A percentile compares a stretch with the other conserved stretches of the same genome.
Conservation (phyloP, 2,113 vertebrate species). For the Rhinoderma darwinii region DNA sequence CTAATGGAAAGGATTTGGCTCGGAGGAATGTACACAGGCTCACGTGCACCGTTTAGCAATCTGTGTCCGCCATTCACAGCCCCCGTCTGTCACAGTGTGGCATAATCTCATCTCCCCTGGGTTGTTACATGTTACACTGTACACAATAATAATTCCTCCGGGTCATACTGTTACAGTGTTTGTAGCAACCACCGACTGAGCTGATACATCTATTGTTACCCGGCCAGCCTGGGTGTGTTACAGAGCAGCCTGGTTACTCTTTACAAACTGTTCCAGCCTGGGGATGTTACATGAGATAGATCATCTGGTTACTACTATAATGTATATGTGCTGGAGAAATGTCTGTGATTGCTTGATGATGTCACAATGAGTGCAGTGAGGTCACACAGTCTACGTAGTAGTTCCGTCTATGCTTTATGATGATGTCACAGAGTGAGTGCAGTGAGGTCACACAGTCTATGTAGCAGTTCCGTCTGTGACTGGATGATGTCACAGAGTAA, state of each 20-base stretch:
- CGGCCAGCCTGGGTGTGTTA: not conserved
- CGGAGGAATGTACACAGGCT: not conserved
- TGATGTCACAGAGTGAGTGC: constrained; percentile 2
- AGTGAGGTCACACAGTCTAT: not conserved
- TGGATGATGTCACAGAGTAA: too few relatives aligned
- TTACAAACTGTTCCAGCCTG: not conserved
- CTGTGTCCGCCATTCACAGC: not conserved
- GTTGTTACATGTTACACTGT: not conserved
- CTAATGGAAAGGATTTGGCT: not conserved
- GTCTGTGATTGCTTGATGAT: not conserved
- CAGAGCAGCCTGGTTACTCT: constrained; percentile 22
- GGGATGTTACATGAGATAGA: not conserved
- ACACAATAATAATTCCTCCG: not conserved
- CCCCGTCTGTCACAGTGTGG: not conserved
- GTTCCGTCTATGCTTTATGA: not conserved
- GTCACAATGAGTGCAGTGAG: too few relatives aligned
- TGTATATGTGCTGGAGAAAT: not conserved
- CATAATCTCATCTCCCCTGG: not conserved
- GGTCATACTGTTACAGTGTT: constrained; percentile 41
- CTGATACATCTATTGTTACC: not conserved
- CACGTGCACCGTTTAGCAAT: not conserved
- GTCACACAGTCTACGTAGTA: not conserved
- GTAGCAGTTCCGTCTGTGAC: too few relatives aligned
- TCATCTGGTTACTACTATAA: not conserved
- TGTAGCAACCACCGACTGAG: constrained; percentile 40